These are phyloP conservation scores for Stercorarius parasiticus DNA, from an alignment of 2,113 vertebrate genomes.

Conservation along the genomic window DNA sequence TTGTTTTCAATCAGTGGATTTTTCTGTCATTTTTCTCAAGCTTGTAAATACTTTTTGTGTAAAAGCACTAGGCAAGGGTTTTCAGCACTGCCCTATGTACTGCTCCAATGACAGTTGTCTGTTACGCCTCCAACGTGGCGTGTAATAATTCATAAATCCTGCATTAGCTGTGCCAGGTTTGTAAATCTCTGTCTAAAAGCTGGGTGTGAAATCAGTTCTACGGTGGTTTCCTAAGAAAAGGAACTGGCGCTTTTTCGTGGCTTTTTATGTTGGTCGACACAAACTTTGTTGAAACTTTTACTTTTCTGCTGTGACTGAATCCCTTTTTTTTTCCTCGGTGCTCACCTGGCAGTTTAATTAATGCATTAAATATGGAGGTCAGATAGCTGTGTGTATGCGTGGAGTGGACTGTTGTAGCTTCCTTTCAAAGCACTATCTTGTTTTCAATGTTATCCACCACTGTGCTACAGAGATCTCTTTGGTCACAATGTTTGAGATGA, in stretches of 20 bases:
- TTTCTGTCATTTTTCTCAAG: background rate
- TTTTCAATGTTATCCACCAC: fast-evolving
- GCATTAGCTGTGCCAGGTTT: background rate
- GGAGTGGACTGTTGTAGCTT: background rate
- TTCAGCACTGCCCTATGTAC: background rate
- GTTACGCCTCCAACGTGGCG: background rate
- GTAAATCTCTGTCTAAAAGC: background rate
- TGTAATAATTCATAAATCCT: background rate
- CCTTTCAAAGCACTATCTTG: background rate
- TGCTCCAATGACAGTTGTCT: background rate
- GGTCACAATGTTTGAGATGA: fast-evolving
- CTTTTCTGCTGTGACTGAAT: background rate
- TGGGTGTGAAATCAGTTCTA: background rate
- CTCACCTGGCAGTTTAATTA: background rate
- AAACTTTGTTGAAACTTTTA: no score
- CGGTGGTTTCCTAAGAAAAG: background rate
- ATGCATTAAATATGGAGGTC: fast-evolving
- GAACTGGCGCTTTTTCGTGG: background rate
- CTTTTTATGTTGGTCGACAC: background rate
- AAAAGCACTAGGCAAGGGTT: fast-evolving
- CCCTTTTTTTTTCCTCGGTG: background rate
- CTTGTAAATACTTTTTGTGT: fast-evolving
- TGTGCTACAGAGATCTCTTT: background rate
- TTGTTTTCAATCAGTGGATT: fast-evolving
- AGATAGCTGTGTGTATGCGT: fast-evolving